Base-by-base conservation (phyloP, 2,113 vertebrate species). In the Gambusia affinis region DNA sequence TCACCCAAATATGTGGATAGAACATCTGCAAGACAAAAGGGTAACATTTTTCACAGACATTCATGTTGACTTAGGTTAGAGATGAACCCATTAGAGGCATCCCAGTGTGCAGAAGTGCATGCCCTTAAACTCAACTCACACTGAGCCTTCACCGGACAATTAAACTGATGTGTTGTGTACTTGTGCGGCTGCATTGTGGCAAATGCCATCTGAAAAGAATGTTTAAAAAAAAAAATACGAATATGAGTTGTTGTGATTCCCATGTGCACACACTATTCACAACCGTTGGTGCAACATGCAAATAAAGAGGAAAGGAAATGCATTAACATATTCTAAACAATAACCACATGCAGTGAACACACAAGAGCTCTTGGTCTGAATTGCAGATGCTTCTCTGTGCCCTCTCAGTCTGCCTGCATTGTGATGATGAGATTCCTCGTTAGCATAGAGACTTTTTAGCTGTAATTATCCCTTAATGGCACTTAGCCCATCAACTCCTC, bases 391-490 rank as follows among this genome's bases (percentile, higher is more conserved):
- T 87, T 86, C 31, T 81, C 64, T 54, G 70, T 64, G 75, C 76
- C 63, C 61, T 73, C 67, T 76, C 68, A 70, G 80, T 86, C 71
- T 85, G 82, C 74, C 80, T 78, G 73, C 69, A n/a, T 64, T 64
- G 19, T 62, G 73, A 84, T 82, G 87, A 90, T 88, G 83, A 89
- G 83, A 71, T 3, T 73, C 66, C 83, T 90, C 72, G 69, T 92
- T 89, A 86, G 84, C 75, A 74, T 73, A 30, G 62, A 78, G 85
- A 88, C 83, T 89, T 90, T 89, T 89, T 88, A 87, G 86, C 85
- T 77, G 78, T 88, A 90, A 91, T 92, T 91, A 91, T 91, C 86
- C 75, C 67, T 70, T 90, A 89, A 88, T 89, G 87, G 90, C 82
- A 85, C 89, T 90, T 84, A 83, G 82, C 83, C 87, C 85, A 82